A percentile compares a stretch with the other conserved stretches of the same genome.
phyloP scores from a whole-genome alignment of 2,113 vertebrate genomes.

The Eulemur rufifrons region DNA sequence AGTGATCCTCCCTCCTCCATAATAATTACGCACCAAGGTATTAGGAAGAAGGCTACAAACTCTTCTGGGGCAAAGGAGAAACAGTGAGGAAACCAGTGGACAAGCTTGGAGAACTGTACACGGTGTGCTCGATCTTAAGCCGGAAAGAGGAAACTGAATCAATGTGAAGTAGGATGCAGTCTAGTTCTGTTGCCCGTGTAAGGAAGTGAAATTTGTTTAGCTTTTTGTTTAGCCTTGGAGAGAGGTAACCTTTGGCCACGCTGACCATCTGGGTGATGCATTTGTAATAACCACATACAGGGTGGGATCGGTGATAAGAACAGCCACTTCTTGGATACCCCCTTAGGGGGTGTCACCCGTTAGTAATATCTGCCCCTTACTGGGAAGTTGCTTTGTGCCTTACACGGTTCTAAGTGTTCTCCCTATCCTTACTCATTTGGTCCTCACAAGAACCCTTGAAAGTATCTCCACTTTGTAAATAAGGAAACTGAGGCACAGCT shows the following conservation, averaged over 20 bases:
- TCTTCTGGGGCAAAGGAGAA: not conserved
- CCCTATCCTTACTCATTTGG: not conserved
- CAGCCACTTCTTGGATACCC: not conserved
- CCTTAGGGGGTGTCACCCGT: not conserved
- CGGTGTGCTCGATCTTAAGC: not conserved
- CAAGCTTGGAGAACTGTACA: rapidly evolving
- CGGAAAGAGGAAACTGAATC: not conserved
- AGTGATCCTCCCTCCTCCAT: not conserved
- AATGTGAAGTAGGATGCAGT: not conserved
- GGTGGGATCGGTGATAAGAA: not conserved
- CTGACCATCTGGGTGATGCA: not conserved
- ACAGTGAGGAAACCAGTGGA: not conserved
- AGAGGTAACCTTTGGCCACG: not conserved
- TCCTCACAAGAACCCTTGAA: not conserved
- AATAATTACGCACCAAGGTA: not conserved
- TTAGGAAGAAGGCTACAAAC: too few species aligned
- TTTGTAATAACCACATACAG: not conserved
- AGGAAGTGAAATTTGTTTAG: not conserved
- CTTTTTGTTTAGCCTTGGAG: not conserved
- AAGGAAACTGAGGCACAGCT: not conserved
- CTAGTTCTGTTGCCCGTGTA: not conserved
- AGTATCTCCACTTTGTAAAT: not conserved
- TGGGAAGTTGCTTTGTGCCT: not conserved
- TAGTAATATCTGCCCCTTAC: not conserved
- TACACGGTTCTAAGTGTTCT: too few species aligned